A percentile compares a stretch with the other conserved stretches of the same genome.
phyloP scores from a whole-genome alignment of 2,797 vertebrate genomes.

The Toxotes lorentzi region DNA sequence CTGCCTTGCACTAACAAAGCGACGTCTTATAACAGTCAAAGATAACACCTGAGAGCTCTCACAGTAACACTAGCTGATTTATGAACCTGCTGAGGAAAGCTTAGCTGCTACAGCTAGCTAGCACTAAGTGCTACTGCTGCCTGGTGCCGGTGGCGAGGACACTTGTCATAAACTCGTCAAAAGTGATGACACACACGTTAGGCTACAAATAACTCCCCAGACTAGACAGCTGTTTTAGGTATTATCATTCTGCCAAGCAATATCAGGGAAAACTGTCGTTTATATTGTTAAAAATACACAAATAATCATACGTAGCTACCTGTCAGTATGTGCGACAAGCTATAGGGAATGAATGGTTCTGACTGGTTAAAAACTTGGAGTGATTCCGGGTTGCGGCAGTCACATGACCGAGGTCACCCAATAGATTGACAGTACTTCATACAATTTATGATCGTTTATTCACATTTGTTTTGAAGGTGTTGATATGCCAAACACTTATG shows the following conservation, averaged over 20 bases:
- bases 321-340: constrained; percentile 79
- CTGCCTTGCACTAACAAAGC: not conserved
- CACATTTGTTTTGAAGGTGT: not conserved
- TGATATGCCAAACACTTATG: not conserved
- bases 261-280: not conserved
- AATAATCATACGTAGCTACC: constrained; percentile 71
- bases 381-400: constrained; percentile 79
- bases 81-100: constrained; percentile 26
- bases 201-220: not conserved
- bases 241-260: too few relatives aligned
- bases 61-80: not conserved
- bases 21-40: not conserved
- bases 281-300: constrained; percentile 27
- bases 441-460: not conserved
- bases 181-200: constrained; percentile 45
- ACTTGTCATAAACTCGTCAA: constrained; percentile 56
- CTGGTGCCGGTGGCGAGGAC: constrained; percentile 69
- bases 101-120: constrained; percentile 71
- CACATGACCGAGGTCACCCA: constrained; percentile 63
- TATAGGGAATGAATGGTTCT: constrained; percentile 80
- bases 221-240: not conserved
- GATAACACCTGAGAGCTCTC: not conserved
- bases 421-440: constrained; percentile 9
- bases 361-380: constrained; percentile 75
- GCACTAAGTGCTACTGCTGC: constrained; percentile 43